phyloP scores from a whole-genome alignment of 2,113 vertebrate species.

The Nibea coibor region DNA sequence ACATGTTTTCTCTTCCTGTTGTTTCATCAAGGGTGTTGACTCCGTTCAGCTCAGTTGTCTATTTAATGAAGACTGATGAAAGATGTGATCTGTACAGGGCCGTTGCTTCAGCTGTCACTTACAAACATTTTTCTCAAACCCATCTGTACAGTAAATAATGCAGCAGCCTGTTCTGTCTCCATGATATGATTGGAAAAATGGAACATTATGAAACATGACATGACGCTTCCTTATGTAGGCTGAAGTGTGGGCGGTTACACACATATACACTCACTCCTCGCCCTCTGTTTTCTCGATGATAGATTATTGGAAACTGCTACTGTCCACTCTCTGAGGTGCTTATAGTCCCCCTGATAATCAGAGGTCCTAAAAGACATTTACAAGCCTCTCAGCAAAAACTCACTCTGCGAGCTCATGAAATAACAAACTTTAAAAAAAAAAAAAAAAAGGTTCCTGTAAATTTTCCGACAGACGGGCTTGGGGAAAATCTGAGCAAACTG shows the following conservation, averaged over 20 bases:
- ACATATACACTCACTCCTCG: slow-evolving; percentile 2
- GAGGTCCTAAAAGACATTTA: slow-evolving; percentile 65
- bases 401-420: slow-evolving; percentile 67
- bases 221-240: neutral
- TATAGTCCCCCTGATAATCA: slow-evolving; percentile 35
- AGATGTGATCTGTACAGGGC: slow-evolving; percentile 30
- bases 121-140: slow-evolving; percentile 11
- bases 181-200: neutral
- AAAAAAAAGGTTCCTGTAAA: slow-evolving; percentile 57
- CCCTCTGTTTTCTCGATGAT: slow-evolving; percentile 10
- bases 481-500: slow-evolving; percentile 70
- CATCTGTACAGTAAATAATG: slow-evolving; percentile 29
- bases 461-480: slow-evolving; percentile 50
- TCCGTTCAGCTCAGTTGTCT: slow-evolving; percentile 34
- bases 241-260: neutral
- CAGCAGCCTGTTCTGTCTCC: neutral
- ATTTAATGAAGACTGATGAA: slow-evolving; percentile 58
- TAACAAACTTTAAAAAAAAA: slow-evolving; percentile 67
- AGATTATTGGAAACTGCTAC: slow-evolving; percentile 47
- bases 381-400: slow-evolving; percentile 64
- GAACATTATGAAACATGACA: neutral
- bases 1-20: slow-evolving; percentile 23
- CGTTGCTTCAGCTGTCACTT: slow-evolving; percentile 30
- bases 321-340: slow-evolving; percentile 39
- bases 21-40: slow-evolving; percentile 32